These are phyloP conservation scores for Drosophila parabipectinata DNA, from an alignment of 1,140 invertebrate species.

Conservation along the genomic window DNA sequence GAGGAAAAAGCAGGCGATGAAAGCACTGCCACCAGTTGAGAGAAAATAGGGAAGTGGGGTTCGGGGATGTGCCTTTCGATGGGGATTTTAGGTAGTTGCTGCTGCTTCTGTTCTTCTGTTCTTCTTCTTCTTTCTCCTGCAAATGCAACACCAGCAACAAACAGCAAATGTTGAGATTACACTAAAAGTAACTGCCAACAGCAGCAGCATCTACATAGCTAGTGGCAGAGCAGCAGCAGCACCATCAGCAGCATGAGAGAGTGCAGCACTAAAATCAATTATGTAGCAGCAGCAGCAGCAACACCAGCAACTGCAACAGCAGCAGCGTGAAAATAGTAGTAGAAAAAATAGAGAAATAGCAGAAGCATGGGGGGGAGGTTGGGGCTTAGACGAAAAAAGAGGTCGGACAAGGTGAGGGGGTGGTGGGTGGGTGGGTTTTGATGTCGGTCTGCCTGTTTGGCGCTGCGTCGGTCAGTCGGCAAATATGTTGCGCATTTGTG, in stretches of 20 bases:
- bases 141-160: conserved; percentile 36
- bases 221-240: conserved; percentile 30
- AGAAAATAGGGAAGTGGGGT: conserved; percentile 20
- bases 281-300: conserved; percentile 61
- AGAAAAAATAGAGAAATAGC: conserved; percentile 67
- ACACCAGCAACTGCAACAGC: conserved; percentile 38
- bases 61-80: background rate
- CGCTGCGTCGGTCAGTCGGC: conserved; percentile 64
- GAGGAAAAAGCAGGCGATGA: conserved; percentile 51
- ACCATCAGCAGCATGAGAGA: conserved; percentile 52
- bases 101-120: conserved; percentile 33
- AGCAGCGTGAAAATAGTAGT: conserved; percentile 79
- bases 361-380: conserved; percentile 13
- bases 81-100: conserved; percentile 52
- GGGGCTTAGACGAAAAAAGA: conserved; percentile 4
- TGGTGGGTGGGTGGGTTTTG: background rate
- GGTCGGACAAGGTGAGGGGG: conserved; percentile 38
- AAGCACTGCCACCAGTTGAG: conserved; percentile 55
- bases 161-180: conserved; percentile 75
- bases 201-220: conserved; percentile 16
- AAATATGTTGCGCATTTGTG: conserved; percentile 79
- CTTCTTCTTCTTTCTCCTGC: conserved; percentile 13
- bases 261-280: conserved; percentile 80
- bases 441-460: conserved; percentile 31
- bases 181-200: conserved; percentile 75